Evolutionary conservation across 2,888 invertebrate species (phyloP), one percentile per base, ranked within the genome.

Genomic region (Notocelia uddmanniana): DNA sequence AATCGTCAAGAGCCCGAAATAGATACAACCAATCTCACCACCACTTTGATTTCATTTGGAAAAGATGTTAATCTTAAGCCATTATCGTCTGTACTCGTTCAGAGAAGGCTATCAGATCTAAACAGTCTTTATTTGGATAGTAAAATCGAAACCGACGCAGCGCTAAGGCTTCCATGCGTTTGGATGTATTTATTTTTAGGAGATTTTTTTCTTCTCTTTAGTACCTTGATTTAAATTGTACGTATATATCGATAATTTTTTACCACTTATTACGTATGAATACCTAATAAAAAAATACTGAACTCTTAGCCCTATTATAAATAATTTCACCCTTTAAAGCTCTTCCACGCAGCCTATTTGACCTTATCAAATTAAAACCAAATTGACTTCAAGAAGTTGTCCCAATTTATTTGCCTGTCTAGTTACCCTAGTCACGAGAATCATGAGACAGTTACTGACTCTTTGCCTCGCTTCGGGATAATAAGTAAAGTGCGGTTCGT

Each of bases 1-100:
- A 74, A 85, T 83, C 81, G 78, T 81, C 78, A 79, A 45, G 77
- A 73, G 69, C 85, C 83, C 67, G 80, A 87, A 86, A 88, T 82
- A 84, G 87, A 75, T 77, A 78, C 77, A 76, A 74, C 74, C 80
- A 79, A 79, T 73, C 74, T 75, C 81, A 78, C 79, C 76, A 80
- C 83, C 84, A 89, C 90, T 91, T 90, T 90, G 85, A 88, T 92
- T 92, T 92, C 91, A 85, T 90, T 91, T 79, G 80, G 84, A 84
- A 88, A 85, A 83, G 92, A 92, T 92, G 83, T 80, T 85, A 87
- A 92, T 92, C 91, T 87, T 72, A 80, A 80, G 76, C 88, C 84
- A 90, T 90, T 91, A 90, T 90, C 90, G 88, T 89, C 85, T 83
- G 83, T 86, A 83, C 84, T 85, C 76, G 79, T 82, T 82, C 89